phyloP scores from a whole-genome alignment of 2,888 invertebrate genomes.

The Hanleya hanleyi region DNA sequence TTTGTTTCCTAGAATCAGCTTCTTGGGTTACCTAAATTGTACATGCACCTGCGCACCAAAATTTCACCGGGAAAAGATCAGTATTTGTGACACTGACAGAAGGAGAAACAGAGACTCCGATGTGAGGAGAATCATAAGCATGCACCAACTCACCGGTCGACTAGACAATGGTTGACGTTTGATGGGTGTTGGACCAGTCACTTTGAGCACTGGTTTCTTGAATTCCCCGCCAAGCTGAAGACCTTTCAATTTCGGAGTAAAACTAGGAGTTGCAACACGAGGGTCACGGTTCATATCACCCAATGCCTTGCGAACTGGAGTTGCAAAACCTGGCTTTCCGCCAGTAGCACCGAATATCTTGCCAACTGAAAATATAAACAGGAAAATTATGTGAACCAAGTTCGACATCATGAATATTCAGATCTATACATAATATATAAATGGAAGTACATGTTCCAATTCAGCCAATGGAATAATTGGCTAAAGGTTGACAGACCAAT shows the following conservation, averaged over 20 bases:
- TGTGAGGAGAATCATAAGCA: too few species aligned
- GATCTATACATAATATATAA: background rate
- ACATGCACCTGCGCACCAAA: too few species aligned
- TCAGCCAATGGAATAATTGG: background rate
- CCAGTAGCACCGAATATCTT: background rate
- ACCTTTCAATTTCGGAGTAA: background rate
- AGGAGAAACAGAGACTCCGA: too few species aligned
- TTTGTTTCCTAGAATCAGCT: too few species aligned
- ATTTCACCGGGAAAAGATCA: too few species aligned
- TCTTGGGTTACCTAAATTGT: too few species aligned
- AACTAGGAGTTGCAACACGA: background rate
- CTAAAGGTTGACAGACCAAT: too few species aligned
- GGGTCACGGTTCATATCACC: constrained; percentile 1
- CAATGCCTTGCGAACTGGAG: background rate
- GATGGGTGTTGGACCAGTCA: background rate
- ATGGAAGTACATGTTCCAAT: background rate
- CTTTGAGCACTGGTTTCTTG: background rate
- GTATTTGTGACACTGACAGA: too few species aligned
- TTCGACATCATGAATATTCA: too few species aligned
- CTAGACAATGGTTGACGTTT: background rate
- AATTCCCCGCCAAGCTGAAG: background rate
- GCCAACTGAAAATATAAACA: background rate
- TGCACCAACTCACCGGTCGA: too few species aligned
- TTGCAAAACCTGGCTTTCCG: background rate
- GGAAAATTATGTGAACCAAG: background rate